Conservation (phyloP, 2,888 invertebrate species). For the Helobdella robusta region DNA sequence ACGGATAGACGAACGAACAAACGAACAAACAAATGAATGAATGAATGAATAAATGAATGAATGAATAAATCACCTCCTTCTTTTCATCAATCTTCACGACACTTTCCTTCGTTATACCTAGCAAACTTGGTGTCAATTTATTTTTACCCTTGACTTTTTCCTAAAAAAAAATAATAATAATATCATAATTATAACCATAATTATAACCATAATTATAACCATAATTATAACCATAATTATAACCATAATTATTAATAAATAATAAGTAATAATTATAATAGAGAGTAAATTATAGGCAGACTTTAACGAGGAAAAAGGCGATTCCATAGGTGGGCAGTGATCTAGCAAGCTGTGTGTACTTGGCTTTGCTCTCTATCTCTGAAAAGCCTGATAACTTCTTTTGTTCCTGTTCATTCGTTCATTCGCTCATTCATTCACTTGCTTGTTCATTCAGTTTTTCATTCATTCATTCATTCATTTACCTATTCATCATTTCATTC, state of each 20-base stretch:
- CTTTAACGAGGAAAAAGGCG: slow-evolving; percentile 97
- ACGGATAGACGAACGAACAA: neutral
- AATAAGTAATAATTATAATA: neutral
- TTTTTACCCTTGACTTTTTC: slow-evolving; percentile 99
- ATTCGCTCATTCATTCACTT: too few relatives aligned
- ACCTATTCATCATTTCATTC: too few relatives aligned
- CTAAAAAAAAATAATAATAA: slow-evolving; percentile 44
- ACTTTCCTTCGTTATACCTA: slow-evolving; percentile 96
- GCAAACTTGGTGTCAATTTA: slow-evolving; percentile 85
- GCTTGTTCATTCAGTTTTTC: too few relatives aligned
- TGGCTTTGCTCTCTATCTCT: slow-evolving; percentile 83
- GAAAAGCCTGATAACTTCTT: slow-evolving; percentile 67
- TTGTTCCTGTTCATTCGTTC: slow-evolving; percentile 59
- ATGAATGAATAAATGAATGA: neutral
- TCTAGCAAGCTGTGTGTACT: slow-evolving; percentile 88
- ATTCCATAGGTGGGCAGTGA: slow-evolving; percentile 95
- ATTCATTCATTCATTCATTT: too few relatives aligned
- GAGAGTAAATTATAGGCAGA: slow-evolving; percentile 40
- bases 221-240: neutral
- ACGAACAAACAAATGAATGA: neutral
- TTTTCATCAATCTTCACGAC: slow-evolving; percentile 94
- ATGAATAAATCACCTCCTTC: slow-evolving; percentile 66
- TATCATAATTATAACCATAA: neutral
- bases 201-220: neutral
- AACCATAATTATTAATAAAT: neutral